Base-by-base conservation (phyloP, 2,797 vertebrate species). In the Knipowitschia caucasica region DNA sequence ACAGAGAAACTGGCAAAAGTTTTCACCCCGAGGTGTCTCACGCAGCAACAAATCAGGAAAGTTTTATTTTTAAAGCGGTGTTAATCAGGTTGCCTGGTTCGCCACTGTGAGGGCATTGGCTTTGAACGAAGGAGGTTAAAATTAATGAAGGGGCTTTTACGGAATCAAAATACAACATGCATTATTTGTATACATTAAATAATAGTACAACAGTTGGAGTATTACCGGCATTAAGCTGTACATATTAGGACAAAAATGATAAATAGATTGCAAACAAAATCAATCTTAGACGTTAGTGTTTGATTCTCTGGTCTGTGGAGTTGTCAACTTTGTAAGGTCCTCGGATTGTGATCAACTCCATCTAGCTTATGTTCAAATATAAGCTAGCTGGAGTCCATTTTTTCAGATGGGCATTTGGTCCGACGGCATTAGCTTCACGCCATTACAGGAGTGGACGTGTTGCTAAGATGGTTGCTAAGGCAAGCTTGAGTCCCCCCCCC, bases 171-270 rank as follows among this genome's bases (percentile, higher is more conserved):
- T 14, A 21, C 4, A 4, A 12, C 7, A 23, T 20, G 4, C 10
- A 40, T 9, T 11, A 5, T 40, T 40, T 21, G 4, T 12, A 23
- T 11, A 39, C 34, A 36, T 11, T 0, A 39, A 18, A 11, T 10
- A 30, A 10, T 77, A 82, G 71, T 71, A 82, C 68, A 85, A 86
- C 77, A n/a, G n/a, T 75, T 86, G 84, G 72, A 36, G 54, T 56
- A 85, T 84, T 81, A 81, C 72, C 84, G 15, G 6, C 18, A 18
- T 9, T 15, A 15, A 7, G 35, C 35, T 18, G 8, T 8, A 10
- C 8, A 35, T 33, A 11, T 33, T 31, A 4, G 11, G 14, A 31
- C n/a, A n/a, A n/a, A n/a, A n/a, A n/a, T n/a, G n/a, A n/a, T n/a
- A n/a, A n/a, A n/a, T n/a, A n/a, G n/a, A n/a, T n/a, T n/a, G n/a